These are phyloP conservation scores for Daubentonia madagascariensis DNA, from an alignment of 2,113 vertebrate species.

Conservation along the genomic window DNA sequence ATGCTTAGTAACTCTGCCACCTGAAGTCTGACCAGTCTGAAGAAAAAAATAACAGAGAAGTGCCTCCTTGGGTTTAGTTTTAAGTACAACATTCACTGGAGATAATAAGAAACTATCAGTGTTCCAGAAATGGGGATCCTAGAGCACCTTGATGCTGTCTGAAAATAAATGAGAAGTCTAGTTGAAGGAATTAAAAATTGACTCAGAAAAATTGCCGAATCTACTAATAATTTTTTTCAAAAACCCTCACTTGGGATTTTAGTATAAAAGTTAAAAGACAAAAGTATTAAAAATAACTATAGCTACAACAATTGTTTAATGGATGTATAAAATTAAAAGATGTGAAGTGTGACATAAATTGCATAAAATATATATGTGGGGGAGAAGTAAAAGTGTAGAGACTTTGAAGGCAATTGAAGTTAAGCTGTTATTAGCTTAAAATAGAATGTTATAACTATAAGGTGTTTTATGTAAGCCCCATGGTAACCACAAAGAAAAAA, in stretches of 20 bases:
- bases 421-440: neutral
- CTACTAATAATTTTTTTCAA: neutral
- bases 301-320: neutral
- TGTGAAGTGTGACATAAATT: neutral
- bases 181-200: neutral
- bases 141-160: neutral
- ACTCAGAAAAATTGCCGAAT: neutral
- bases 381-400: neutral
- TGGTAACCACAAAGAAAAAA: neutral
- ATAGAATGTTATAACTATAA: neutral
- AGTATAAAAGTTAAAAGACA: neutral
- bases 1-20: neutral
- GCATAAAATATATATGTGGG: neutral
- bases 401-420: neutral
- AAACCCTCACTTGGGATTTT: neutral
- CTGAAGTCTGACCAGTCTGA: slow-evolving; percentile 1
- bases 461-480: neutral
- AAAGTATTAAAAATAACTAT: neutral
- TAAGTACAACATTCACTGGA: neutral
- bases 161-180: neutral
- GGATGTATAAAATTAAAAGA: neutral
- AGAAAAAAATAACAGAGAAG: neutral
- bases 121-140: neutral
- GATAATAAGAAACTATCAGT: neutral
- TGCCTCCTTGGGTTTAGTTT: neutral